Percentiles rank a stretch among this genome's conserved stretches.
Evolutionary conservation across 2,797 vertebrate genomes (phyloP).

Genomic region (Sphenodon punctatus): DNA sequence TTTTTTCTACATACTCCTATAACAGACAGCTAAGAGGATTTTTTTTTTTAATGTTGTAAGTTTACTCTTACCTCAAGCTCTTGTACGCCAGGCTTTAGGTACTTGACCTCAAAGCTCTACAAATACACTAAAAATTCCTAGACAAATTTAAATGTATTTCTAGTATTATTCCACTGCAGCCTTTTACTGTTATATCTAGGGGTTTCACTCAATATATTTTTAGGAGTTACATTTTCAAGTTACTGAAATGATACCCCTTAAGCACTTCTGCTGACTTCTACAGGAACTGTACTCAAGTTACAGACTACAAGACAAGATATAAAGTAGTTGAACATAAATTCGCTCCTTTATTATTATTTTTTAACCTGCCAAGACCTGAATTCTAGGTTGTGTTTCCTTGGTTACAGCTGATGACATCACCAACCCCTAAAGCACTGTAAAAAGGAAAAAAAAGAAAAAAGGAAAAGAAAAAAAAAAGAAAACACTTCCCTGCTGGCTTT

Average conservation of each 20-base stretch:
- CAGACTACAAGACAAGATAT: rapidly evolving
- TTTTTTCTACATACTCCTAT: background rate
- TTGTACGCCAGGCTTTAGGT: too few relatives aligned
- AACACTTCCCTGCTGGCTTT: background rate
- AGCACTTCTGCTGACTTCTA: background rate
- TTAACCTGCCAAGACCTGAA: background rate
- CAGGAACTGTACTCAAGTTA: rapidly evolving
- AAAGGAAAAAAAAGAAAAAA: background rate
- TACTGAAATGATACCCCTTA: background rate
- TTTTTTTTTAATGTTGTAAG: too few relatives aligned
- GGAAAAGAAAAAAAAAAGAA: background rate
- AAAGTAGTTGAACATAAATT: background rate
- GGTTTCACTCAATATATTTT: background rate
- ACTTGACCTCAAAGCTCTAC: too few relatives aligned
- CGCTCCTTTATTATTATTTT: background rate
- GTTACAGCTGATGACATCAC: background rate
- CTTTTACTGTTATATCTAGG: background rate
- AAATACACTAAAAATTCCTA: too few relatives aligned
- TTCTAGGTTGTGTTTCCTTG: background rate
- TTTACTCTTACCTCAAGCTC: too few relatives aligned
- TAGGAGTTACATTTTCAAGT: background rate
- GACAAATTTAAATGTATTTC: background rate
- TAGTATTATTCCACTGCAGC: rapidly evolving
- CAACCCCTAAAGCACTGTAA: background rate
- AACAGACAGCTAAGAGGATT: background rate